A percentile compares a stretch with the other conserved stretches of the same genome.
Conservation (phyloP, 2,888 invertebrate genomes). For the Nomada lathburiana region DNA sequence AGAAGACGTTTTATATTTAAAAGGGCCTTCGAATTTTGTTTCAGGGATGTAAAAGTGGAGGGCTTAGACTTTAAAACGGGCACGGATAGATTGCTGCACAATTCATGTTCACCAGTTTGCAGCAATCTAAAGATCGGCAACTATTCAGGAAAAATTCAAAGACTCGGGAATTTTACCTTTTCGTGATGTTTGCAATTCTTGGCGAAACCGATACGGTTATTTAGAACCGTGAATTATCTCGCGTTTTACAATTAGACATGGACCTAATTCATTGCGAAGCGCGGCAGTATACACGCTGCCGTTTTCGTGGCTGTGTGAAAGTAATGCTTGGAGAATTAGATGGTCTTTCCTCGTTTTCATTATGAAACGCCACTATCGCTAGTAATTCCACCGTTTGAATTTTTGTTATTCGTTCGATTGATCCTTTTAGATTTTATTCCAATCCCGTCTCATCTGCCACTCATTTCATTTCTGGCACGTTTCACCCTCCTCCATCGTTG, state of each 20-base stretch:
- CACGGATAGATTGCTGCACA: no score
- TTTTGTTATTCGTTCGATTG: background rate
- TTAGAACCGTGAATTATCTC: conserved; percentile 50
- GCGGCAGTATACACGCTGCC: conserved; percentile 2
- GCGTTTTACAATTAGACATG: conserved; percentile 25
- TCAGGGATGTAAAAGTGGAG: no score
- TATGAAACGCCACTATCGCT: background rate
- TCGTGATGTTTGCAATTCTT: background rate
- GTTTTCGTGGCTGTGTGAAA: no score
- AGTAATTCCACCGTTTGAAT: background rate
- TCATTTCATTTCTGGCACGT: background rate
- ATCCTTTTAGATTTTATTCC: background rate
- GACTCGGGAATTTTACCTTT: background rate
- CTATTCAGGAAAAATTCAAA: no score
- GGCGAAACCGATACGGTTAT: conserved; percentile 25
- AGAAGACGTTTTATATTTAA: no score
- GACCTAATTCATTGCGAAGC: conserved; percentile 2
- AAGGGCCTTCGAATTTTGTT: no score
- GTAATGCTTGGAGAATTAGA: conserved; percentile 28
- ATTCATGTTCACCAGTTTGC: no score
- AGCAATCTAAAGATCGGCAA: no score
- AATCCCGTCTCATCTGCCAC: background rate
- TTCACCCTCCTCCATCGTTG: background rate
- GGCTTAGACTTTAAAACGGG: no score
- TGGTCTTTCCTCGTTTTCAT: background rate